A percentile compares a stretch with the other conserved stretches of the same genome.
Evolutionary conservation across 2,113 vertebrate genomes (phyloP).

Genomic region (Sclerurus mexicanus): DNA sequence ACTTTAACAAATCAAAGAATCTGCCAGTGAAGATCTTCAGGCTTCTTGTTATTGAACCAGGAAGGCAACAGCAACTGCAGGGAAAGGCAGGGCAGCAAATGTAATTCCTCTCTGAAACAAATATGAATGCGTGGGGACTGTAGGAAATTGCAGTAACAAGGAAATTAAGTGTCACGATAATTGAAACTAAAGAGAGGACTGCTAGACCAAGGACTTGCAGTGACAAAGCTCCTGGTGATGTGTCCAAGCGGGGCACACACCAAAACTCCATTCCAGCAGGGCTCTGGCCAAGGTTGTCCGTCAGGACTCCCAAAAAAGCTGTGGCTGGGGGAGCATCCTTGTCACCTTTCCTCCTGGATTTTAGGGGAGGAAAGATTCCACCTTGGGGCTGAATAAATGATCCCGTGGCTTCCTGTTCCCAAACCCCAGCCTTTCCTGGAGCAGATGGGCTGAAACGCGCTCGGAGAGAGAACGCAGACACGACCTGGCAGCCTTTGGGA

Average conservation of each 20-base stretch:
- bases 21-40: not conserved
- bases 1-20: not conserved
- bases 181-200: not conserved
- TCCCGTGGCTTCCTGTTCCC: not conserved
- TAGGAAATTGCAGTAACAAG: constrained; percentile 66
- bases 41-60: not conserved
- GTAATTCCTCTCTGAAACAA: not conserved
- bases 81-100: not conserved
- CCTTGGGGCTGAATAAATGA: not conserved
- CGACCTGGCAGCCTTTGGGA: not conserved
- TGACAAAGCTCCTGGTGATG: not conserved
- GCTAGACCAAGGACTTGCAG: not conserved
- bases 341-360: not conserved
- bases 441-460: not conserved
- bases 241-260: not conserved
- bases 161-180: constrained; percentile 32
- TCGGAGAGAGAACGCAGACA: not conserved
- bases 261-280: not conserved
- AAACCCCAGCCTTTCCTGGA: not conserved
- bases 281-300: not conserved
- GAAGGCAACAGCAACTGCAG: not conserved
- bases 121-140: not conserved
- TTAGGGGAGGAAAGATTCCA: not conserved
- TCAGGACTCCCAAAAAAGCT: not conserved
- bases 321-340: not conserved